Evolutionary conservation across 2,797 vertebrate genomes (phyloP).

Genomic region (Squalus acanthias): DNA sequence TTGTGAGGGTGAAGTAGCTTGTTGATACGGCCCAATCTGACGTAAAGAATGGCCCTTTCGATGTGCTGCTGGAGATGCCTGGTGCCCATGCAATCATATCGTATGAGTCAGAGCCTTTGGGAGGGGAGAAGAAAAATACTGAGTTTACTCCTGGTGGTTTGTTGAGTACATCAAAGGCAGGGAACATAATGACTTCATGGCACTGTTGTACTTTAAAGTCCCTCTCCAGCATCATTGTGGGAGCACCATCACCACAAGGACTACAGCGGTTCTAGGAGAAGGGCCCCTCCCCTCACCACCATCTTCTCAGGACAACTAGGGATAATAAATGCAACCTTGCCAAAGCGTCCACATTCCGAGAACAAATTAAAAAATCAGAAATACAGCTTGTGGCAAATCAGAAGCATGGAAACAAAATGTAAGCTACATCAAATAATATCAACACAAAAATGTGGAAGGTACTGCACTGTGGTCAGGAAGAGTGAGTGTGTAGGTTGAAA

Average conservation of each 20-base stretch:
- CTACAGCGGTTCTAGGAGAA: neutral
- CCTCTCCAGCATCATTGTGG: neutral
- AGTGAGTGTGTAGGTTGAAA: neutral
- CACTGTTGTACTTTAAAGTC: too few relatives aligned
- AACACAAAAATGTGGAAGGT: neutral
- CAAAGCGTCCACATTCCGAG: neutral
- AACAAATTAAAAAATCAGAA: neutral
- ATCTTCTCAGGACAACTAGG: neutral
- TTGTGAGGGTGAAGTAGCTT: neutral
- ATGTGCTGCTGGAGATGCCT: neutral
- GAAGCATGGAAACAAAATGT: neutral
- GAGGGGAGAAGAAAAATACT: neutral
- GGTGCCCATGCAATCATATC: neutral
- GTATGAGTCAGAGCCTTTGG: neutral
- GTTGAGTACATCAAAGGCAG: neutral
- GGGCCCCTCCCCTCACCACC: neutral
- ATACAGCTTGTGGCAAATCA: neutral
- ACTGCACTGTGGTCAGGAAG: neutral
- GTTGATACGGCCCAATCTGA: neutral
- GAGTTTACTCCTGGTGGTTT: neutral
- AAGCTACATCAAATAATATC: neutral
- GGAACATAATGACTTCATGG: neutral
- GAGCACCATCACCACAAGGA: neutral
- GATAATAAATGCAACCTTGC: neutral
- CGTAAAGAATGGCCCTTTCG: neutral